Evolutionary conservation across 2,888 invertebrate genomes (phyloP).

Genomic region (Platycheirus albimanus): DNA sequence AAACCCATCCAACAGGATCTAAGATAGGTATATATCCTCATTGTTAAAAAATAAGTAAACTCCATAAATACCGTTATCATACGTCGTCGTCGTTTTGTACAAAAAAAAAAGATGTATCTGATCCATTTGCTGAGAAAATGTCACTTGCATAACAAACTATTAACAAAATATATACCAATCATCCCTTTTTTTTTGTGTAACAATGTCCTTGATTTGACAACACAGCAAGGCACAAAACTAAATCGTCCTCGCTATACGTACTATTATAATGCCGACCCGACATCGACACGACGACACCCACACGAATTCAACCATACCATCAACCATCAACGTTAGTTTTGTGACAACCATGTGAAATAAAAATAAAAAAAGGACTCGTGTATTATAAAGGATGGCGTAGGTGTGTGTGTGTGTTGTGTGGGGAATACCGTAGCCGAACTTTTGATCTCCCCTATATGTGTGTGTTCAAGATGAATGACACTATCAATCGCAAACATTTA

Average conservation of each 20-base stretch:
- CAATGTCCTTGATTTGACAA: slow-evolving; percentile 28
- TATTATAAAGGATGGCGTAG: too few relatives aligned
- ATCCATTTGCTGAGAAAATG: slow-evolving; percentile 55
- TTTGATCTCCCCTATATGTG: slow-evolving; percentile 63
- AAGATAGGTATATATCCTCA: too few relatives aligned
- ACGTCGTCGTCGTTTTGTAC: neutral
- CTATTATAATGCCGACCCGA: too few relatives aligned
- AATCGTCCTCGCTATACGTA: neutral
- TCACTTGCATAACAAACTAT: slow-evolving; percentile 62
- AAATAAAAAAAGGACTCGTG: neutral
- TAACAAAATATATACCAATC: slow-evolving; percentile 11
- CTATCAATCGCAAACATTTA: slow-evolving; percentile 72
- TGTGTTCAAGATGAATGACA: slow-evolving; percentile 70
- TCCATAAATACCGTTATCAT: slow-evolving; percentile 1
- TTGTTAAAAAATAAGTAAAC: neutral
- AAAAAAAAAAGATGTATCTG: slow-evolving; percentile 22
- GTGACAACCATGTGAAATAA: slow-evolving; percentile 6
- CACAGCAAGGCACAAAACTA: slow-evolving; percentile 20
- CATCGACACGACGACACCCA: neutral
- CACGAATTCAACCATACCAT: slow-evolving; percentile 3
- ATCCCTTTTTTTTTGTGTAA: slow-evolving; percentile 5
- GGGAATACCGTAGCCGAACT: slow-evolving; percentile 15
- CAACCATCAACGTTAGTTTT: slow-evolving; percentile 16
- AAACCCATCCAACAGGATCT: slow-evolving; percentile 17
- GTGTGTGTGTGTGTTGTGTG: neutral